phyloP scores from a whole-genome alignment of 2,113 vertebrate species.

The Campylomormyrus tamandua region DNA sequence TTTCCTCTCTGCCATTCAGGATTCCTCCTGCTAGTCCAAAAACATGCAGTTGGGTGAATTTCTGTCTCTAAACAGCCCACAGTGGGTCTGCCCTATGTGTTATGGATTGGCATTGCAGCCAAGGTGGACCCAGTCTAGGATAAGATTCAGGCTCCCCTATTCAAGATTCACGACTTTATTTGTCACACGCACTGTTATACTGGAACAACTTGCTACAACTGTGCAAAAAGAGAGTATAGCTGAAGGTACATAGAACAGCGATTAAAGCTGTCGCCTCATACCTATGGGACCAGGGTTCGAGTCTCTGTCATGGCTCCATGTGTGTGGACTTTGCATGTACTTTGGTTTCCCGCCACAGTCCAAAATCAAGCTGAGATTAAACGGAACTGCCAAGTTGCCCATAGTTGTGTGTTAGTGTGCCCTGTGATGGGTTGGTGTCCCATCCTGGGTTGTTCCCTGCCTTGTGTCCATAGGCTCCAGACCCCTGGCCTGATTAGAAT shows the following conservation, averaged over 20 bases:
- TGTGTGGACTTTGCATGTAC: too few species aligned
- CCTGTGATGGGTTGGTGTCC: not conserved
- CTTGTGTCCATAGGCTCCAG: too few species aligned
- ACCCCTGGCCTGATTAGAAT: not conserved
- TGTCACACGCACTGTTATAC: not conserved
- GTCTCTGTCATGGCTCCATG: not conserved
- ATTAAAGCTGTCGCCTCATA: not conserved
- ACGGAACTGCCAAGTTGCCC: not conserved
- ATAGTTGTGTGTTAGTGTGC: not conserved
- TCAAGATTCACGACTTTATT: not conserved
- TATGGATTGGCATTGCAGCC: not conserved
- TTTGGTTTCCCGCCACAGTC: not conserved
- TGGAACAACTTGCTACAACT: not conserved
- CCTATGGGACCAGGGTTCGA: not conserved
- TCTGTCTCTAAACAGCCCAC: not conserved
- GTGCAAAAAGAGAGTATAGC: not conserved
- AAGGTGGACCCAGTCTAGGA: not conserved
- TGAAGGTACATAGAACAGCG: not conserved
- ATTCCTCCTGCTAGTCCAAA: not conserved
- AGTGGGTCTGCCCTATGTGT: not conserved
- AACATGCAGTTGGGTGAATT: not conserved
- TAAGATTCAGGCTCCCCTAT: not conserved
- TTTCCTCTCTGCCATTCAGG: not conserved
- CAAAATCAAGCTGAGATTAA: not conserved
- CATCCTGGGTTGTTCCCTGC: not conserved